These are phyloP conservation scores for Halocynthia roretzi DNA, from an alignment of 23 tunicate species.

Conservation along the genomic window DNA sequence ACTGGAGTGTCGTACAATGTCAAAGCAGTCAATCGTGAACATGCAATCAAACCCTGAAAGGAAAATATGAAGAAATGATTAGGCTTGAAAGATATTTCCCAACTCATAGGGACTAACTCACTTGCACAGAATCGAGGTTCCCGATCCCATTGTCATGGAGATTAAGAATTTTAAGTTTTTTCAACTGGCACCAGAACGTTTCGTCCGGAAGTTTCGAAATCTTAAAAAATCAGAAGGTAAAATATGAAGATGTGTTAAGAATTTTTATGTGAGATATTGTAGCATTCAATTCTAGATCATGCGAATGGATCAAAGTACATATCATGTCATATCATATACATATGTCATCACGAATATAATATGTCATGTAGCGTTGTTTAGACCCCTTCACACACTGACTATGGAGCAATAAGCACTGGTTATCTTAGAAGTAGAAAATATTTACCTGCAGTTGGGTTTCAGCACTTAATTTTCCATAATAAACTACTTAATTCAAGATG, in stretches of 20 bases:
- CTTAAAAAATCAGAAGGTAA: neutral
- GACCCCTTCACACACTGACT: too few relatives aligned
- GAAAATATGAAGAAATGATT: neutral
- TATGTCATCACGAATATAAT: too few relatives aligned
- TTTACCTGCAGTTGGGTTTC: too few relatives aligned
- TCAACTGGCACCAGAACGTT: conserved; percentile 57
- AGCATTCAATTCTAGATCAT: too few relatives aligned
- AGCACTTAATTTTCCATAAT: too few relatives aligned
- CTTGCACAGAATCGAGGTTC: conserved; percentile 46
- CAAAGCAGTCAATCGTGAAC: conserved; percentile 50
- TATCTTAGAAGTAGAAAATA: too few relatives aligned
- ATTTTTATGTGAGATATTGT: too few relatives aligned
- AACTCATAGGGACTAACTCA: neutral
- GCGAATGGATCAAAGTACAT: too few relatives aligned
- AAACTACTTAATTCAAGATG: too few relatives aligned
- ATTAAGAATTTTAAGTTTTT: conserved; percentile 51
- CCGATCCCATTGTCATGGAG: conserved; percentile 83
- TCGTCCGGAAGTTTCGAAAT: conserved; percentile 78
- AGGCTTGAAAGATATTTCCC: neutral
- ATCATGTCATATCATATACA: too few relatives aligned
- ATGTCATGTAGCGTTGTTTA: too few relatives aligned
- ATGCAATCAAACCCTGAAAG: conserved; percentile 31
- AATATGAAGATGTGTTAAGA: neutral
- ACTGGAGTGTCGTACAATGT: conserved; percentile 89
- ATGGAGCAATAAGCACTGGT: too few relatives aligned